phyloP scores from a whole-genome alignment of 2,797 vertebrate species.

The Enteromius paludinosus region DNA sequence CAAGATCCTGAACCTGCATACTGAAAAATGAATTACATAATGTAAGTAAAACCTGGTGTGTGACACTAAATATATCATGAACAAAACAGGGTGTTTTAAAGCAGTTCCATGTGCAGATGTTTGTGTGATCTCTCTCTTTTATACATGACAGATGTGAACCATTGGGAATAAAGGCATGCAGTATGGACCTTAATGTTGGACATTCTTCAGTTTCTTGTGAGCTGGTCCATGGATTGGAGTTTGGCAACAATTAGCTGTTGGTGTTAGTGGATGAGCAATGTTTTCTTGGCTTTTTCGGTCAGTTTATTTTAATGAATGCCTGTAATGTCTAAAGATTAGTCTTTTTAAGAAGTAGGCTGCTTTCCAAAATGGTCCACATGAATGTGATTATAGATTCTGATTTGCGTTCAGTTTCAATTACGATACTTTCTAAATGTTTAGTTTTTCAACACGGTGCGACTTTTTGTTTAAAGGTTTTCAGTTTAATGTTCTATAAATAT shows the following conservation, averaged over 20 bases:
- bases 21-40: slow-evolving; percentile 66
- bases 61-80: slow-evolving; percentile 52
- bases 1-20: background rate
- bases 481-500: background rate
- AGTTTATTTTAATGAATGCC: slow-evolving; percentile 28
- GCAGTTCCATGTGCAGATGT: slow-evolving; percentile 64
- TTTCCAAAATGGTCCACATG: slow-evolving; percentile 6
- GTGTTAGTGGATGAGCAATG: slow-evolving; percentile 32
- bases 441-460: background rate
- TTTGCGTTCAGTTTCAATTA: slow-evolving; percentile 12
- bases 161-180: slow-evolving; percentile 45
- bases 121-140: slow-evolving; percentile 19
- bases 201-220: slow-evolving; percentile 8
- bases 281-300: slow-evolving; percentile 25
- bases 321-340: slow-evolving; percentile 13
- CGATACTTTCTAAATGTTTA: background rate
- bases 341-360: slow-evolving; percentile 11
- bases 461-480: background rate
- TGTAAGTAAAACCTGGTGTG: slow-evolving; percentile 45
- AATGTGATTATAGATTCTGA: slow-evolving; percentile 20
- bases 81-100: slow-evolving; percentile 57
- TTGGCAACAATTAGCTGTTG: slow-evolving; percentile 25
- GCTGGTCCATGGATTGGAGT: background rate
- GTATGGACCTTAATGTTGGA: slow-evolving; percentile 17
- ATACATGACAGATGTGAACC: slow-evolving; percentile 39